phyloP scores from a whole-genome alignment of 2,888 invertebrate species.

The Elmis aenea region DNA sequence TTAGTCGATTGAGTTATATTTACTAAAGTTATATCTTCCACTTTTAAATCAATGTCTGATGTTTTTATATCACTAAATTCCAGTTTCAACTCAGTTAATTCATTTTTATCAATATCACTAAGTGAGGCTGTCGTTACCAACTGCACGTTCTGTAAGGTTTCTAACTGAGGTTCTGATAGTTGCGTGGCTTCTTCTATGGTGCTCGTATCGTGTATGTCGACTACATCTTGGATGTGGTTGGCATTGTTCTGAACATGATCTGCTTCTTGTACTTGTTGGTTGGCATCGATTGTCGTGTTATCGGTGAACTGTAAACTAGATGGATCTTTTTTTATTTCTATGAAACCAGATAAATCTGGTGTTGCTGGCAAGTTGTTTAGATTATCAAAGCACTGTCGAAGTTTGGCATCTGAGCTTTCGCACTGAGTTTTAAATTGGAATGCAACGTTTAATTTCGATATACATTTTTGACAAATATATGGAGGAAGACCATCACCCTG shows the following conservation, averaged over 20 bases:
- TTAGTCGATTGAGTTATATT: conserved; percentile 17
- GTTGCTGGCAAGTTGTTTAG: conserved; percentile 33
- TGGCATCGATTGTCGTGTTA: conserved; percentile 3
- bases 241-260: conserved; percentile 2
- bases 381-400: conserved; percentile 41
- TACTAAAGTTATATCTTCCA: conserved; percentile 30
- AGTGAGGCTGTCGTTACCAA: conserved; percentile 23
- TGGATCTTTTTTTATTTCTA: conserved; percentile 37
- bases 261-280: conserved; percentile 5
- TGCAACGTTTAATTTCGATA: conserved; percentile 43
- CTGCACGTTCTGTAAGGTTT: conserved; percentile 29
- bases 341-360: conserved; percentile 36
- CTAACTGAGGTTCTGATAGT: conserved; percentile 21
- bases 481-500: conserved; percentile 44
- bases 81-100: conserved; percentile 32
- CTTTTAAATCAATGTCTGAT: conserved; percentile 28
- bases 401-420: conserved; percentile 43
- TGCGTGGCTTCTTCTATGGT: conserved; percentile 6
- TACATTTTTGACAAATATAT: conserved; percentile 45
- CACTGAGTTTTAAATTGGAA: conserved; percentile 47
- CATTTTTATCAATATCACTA: conserved; percentile 23
- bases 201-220: background rate
- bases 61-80: conserved; percentile 34
- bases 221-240: conserved; percentile 11
- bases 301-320: conserved; percentile 4